These are phyloP conservation scores for Diplodus puntazzo DNA, from an alignment of 2,797 vertebrate genomes.

Conservation along the genomic window DNA sequence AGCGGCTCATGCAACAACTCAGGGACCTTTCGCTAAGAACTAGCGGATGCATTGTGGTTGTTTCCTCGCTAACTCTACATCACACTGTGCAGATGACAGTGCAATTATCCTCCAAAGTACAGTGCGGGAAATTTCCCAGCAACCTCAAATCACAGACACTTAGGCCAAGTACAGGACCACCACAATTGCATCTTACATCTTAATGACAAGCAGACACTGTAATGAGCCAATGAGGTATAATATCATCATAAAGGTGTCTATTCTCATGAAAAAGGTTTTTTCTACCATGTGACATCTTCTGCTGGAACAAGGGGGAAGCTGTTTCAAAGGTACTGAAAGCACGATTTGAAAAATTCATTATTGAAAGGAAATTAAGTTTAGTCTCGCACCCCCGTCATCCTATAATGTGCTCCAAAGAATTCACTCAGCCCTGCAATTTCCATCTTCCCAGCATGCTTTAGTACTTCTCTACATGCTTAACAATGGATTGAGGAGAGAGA, in stretches of 20 bases:
- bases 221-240: slow-evolving; percentile 29
- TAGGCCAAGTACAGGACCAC: slow-evolving; percentile 41
- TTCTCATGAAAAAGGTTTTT: slow-evolving; percentile 4
- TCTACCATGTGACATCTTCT: slow-evolving; percentile 8
- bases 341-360: not conserved
- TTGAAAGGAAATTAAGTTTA: not conserved
- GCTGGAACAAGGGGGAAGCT: not conserved
- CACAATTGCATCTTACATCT: slow-evolving; percentile 43
- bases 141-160: slow-evolving; percentile 59
- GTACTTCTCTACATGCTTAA: not conserved
- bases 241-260: slow-evolving; percentile 15
- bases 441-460: slow-evolving; percentile 7
- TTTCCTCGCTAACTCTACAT: slow-evolving; percentile 49
- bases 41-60: slow-evolving; percentile 36
- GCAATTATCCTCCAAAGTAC: slow-evolving; percentile 52
- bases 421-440: not conserved
- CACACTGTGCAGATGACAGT: slow-evolving; percentile 41
- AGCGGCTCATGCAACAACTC: slow-evolving; percentile 17
- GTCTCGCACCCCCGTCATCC: not conserved
- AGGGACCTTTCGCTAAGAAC: slow-evolving; percentile 10
- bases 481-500: not conserved
- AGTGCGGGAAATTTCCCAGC: slow-evolving; percentile 45
- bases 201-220: slow-evolving; percentile 41
- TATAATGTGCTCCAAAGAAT: not conserved
- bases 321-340: not conserved